A percentile compares a stretch with the other conserved stretches of the same genome.
Conservation (phyloP, 2,888 invertebrate species). For the Priocnemis perturbator region DNA sequence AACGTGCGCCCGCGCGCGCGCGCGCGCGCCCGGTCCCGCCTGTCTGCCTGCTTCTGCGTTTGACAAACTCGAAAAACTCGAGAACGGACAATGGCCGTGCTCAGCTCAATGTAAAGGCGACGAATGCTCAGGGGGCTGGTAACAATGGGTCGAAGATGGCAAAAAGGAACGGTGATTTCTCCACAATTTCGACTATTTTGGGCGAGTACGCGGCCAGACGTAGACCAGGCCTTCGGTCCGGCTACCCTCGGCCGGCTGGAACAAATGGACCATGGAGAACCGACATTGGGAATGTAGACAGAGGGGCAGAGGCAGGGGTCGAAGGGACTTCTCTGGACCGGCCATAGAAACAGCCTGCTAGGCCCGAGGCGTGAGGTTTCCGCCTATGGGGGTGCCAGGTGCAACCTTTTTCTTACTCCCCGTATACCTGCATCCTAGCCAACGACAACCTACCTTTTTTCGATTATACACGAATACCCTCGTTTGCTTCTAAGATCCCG, state of each 20-base stretch:
- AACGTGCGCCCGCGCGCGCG: neutral
- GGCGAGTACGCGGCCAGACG: constrained; percentile 16
- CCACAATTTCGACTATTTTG: constrained; percentile 49
- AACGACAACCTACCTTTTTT: constrained; percentile 36
- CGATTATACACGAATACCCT: neutral
- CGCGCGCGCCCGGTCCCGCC: no score
- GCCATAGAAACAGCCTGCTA: no score
- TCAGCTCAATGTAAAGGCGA: constrained; percentile 12
- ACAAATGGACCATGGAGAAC: constrained; percentile 39
- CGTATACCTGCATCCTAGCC: constrained; percentile 42
- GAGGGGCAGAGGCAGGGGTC: neutral
- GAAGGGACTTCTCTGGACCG: constrained; percentile 4
- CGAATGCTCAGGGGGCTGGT: constrained; percentile 7
- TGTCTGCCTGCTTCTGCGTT: neutral
- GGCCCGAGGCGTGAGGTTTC: constrained; percentile 10
- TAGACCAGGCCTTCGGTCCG: constrained; percentile 7
- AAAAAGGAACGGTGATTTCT: constrained; percentile 35
- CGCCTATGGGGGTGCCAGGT: constrained; percentile 43
- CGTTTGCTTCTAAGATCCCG: constrained; percentile 6
- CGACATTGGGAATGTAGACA: neutral
- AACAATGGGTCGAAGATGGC: constrained; percentile 29
- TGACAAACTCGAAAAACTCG: constrained; percentile 33
- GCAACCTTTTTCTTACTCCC: constrained; percentile 30
- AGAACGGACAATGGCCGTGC: constrained; percentile 24
- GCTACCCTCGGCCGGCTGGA: constrained; percentile 31